A percentile compares a stretch with the other conserved stretches of the same genome.
Conservation (phyloP, 2,113 vertebrate species). For the Girardinichthys multiradiatus region DNA sequence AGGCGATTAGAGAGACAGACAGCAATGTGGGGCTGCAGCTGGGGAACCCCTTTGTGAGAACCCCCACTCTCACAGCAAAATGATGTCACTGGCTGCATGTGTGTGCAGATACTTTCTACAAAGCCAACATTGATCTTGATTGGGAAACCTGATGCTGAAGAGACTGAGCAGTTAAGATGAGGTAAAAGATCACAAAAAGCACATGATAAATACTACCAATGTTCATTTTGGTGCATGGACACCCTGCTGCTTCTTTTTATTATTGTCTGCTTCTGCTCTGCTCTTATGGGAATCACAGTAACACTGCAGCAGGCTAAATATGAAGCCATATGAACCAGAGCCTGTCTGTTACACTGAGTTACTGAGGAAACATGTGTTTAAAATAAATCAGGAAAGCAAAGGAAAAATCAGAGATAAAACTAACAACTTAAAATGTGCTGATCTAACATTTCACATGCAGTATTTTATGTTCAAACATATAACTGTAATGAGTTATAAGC, state of each 20-base stretch:
- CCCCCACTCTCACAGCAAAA: conserved; percentile 34
- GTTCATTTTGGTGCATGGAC: conserved; percentile 13
- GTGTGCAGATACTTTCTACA: conserved; percentile 31
- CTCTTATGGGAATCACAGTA: conserved; percentile 17
- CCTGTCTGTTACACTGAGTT: too few species aligned
- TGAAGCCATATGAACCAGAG: neutral
- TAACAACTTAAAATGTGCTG: too few species aligned
- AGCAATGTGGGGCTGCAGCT: conserved; percentile 20
- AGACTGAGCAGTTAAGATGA: conserved; percentile 21
- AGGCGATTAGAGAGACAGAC: neutral
- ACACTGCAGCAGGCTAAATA: conserved; percentile 19
- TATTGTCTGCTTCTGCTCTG: neutral
- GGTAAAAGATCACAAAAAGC: conserved; percentile 22
- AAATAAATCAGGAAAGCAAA: neutral
- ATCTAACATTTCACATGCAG: too few species aligned
- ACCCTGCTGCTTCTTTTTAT: conserved; percentile 17
- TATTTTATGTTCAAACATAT: too few species aligned
- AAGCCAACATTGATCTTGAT: conserved; percentile 31
- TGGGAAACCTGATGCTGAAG: conserved; percentile 23
- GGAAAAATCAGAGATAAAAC: too few species aligned
- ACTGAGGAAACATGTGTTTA: neutral
- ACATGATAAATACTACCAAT: conserved; percentile 5
- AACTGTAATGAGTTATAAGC: too few species aligned
- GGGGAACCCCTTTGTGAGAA: conserved; percentile 43
- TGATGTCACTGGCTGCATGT: conserved; percentile 63